Percentiles rank a stretch among this genome's conserved stretches.
Conservation (phyloP, 2,888 invertebrate genomes). For the Eristalis tenax region DNA sequence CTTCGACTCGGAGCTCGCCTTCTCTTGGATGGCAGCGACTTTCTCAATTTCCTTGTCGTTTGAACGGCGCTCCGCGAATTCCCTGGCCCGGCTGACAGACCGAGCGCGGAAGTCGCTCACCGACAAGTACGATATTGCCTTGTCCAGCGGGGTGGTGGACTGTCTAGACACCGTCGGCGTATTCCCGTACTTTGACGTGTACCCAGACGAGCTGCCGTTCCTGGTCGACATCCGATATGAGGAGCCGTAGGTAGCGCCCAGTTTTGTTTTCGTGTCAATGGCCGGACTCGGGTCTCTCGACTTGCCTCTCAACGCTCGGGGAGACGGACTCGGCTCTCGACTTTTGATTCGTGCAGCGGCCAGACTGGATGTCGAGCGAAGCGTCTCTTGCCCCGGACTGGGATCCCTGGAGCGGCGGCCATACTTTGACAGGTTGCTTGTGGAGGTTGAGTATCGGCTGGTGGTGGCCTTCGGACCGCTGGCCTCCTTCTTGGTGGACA, state of each 20-base stretch:
- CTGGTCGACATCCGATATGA: slow-evolving; percentile 74
- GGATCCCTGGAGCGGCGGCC: slow-evolving; percentile 78
- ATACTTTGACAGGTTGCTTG: slow-evolving; percentile 76
- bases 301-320: slow-evolving; percentile 77
- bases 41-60: slow-evolving; percentile 79
- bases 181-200: slow-evolving; percentile 74
- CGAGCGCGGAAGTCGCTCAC: slow-evolving; percentile 79
- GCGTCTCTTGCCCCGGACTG: slow-evolving; percentile 78
- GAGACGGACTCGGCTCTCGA: slow-evolving; percentile 84
- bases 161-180: slow-evolving; percentile 36
- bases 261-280: slow-evolving; percentile 77
- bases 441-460: slow-evolving; percentile 71
- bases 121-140: slow-evolving; percentile 79
- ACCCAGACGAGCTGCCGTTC: slow-evolving; percentile 66
- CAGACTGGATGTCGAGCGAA: slow-evolving; percentile 75
- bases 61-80: slow-evolving; percentile 81
- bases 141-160: slow-evolving; percentile 73
- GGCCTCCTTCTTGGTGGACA: slow-evolving; percentile 42
- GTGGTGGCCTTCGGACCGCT: slow-evolving; percentile 41
- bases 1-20: slow-evolving; percentile 20
- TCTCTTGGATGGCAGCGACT: slow-evolving; percentile 76
- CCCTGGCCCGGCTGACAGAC: slow-evolving; percentile 77
- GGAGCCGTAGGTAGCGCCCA: slow-evolving; percentile 72
- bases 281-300: slow-evolving; percentile 83
- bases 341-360: slow-evolving; percentile 77